Percentiles rank a stretch among this genome's conserved stretches.
These are phyloP conservation scores for Chaetogeoica ovagalla DNA, from an alignment of 2,888 invertebrate species.

Conservation along the genomic window DNA sequence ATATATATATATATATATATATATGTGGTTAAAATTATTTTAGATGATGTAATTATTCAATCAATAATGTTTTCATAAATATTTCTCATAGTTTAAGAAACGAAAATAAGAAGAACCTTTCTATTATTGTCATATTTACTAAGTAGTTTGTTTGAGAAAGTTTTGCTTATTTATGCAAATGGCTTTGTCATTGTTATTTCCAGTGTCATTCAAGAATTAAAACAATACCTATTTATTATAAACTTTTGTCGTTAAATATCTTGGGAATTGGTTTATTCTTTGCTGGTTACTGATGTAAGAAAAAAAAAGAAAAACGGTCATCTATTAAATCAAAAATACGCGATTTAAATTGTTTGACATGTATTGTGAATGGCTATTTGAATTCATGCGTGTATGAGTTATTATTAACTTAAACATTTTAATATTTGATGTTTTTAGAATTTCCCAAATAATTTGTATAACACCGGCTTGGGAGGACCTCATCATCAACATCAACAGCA, in stretches of 20 bases:
- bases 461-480: conserved; percentile 58
- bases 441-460: conserved; percentile 58
- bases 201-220: conserved; percentile 20
- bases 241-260: conserved; percentile 16
- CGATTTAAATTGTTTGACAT: not conserved
- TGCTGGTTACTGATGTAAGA: not conserved
- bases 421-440: conserved; percentile 56
- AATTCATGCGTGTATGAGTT: not conserved
- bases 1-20: not conserved
- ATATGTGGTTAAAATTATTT: not conserved
- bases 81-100: not conserved
- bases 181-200: conserved; percentile 38
- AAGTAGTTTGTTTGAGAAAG: conserved; percentile 38
- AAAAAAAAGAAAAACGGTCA: not conserved
- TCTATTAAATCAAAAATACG: not conserved
- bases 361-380: not conserved
- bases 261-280: not conserved
- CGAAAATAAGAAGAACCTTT: conserved; percentile 9
- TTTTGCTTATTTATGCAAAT: conserved; percentile 34
- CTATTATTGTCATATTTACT: conserved; percentile 14
- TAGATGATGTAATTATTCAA: not conserved
- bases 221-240: conserved; percentile 40
- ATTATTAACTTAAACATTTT: not conserved
- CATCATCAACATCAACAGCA: conserved; percentile 55
- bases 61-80: conserved; percentile 1